Evolutionary conservation across 1,140 invertebrate species (phyloP), one percentile per base, ranked within the genome.

Genomic region (Melipona quadrifasciata): DNA sequence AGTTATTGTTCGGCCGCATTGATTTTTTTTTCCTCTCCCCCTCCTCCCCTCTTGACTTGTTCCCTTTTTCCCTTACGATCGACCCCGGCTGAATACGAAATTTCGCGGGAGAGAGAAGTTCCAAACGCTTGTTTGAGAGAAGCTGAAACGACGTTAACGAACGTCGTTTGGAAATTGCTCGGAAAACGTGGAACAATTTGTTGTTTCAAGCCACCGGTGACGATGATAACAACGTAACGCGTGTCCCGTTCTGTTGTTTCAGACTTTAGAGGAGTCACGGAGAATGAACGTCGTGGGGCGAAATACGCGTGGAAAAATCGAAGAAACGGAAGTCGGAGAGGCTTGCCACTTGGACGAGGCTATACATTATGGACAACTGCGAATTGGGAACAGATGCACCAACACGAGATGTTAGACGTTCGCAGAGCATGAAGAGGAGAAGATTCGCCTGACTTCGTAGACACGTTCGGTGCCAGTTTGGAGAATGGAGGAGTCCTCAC

Each of bases 401-500:
- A 73, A 64, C 39, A 67, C 39, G 70, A 80, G n/a, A 53, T 73
- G 51, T 57, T 21, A 57, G 34, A 80, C 68, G 47, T 55, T 87
- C 64, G 71, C 39, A 61, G 84, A 89, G 58, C 68, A 91, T 94
- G 91, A 94, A 87, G 84, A 93, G 88, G 70, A 89, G 86, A 91
- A 91, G 91, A 88, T 84, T 84, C 77, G 73, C 85, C 73, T 92
- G 89, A 91, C 90, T 82, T 72, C n/a, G 72, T 65, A 73, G 17
- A 87, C 27, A 27, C 55, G 72, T 61, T 79, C 77, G 53, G 77
- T 80, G 79, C 88, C 76, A 64, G 88, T 64, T 27, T 77, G 58
- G 84, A 93, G 86, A 81, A 94, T 92, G 94, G 93, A 91, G 91
- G 94, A 93, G 85, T 87, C 94, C 76, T 93, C 92, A 39, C 93